Evolutionary conservation across 2,888 invertebrate species (phyloP), one percentile per base, ranked within the genome.

Genomic region (Dicyrtomina minuta): DNA sequence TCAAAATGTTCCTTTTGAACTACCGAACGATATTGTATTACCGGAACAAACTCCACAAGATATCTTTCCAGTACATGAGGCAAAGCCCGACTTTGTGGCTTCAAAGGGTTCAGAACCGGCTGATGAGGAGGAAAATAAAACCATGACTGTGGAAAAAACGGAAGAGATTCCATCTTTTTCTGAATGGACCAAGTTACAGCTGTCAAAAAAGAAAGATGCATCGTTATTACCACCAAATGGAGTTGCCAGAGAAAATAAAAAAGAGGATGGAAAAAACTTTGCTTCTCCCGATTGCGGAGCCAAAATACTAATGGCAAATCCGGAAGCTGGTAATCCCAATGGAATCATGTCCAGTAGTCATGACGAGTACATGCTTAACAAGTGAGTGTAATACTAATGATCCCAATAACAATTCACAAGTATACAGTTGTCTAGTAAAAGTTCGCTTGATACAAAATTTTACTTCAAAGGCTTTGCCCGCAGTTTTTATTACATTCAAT

Each of bases 331-430:
- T 72, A 93, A 95, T 80, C 87, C 92, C 67, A 86, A 90, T 81
- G 90, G 92, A 58, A 89, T 99, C 58, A 84, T 99, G 61, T 93
- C 92, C 60, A 89, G 93, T 3, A 92, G 92, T 70, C 87, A 90
- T 75, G 99, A 99, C 83, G 98, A 99, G 81, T 99, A 99, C 82
- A 93, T 98, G 90, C 86, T 98, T 71, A 98, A 96, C 82, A 92
- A 95, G 0, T 78, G 62, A 64, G 55, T 44, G 6, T 46, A 39
- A 27, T 56, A 12, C 13, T 55, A 44, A 61, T 24, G 20, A 20
- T 49, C 20, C 49, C 6, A 12, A 15, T 49, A 6, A 5, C 20
- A 51, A 51, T 13, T 33, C 20, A 15, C n/a, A n/a, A n/a, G n/a
- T n/a, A n/a, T n/a, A n/a, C n/a, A n/a, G n/a, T n/a, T n/a, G n/a